phyloP scores from a whole-genome alignment of 2,797 vertebrate genomes.

The Eospalax fontanierii region DNA sequence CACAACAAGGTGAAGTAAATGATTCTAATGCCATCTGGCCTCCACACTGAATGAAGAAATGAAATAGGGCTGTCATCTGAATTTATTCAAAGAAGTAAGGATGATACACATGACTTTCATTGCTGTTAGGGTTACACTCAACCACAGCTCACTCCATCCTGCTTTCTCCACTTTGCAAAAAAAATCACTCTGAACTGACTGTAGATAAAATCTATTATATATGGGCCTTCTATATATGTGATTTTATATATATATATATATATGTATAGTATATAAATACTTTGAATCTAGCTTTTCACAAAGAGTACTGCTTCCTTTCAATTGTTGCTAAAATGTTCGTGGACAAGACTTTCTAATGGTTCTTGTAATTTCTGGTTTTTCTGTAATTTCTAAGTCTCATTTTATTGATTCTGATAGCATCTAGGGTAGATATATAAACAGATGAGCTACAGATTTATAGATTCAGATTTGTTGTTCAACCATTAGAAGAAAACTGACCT shows the following conservation, averaged over 20 bases:
- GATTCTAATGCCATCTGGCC: constrained; percentile 98
- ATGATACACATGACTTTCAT: constrained; percentile 89
- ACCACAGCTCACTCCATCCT: constrained; percentile 71
- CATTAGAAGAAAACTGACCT: neutral
- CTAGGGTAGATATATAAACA: neutral
- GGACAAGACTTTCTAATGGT: neutral
- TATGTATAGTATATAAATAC: neutral
- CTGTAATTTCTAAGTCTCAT: neutral
- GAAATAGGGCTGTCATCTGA: constrained; percentile 95
- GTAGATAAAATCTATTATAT: constrained; percentile 49
- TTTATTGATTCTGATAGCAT: neutral
- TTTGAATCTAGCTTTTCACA: neutral
- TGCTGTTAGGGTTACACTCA: constrained; percentile 80
- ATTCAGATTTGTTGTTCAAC: neutral
- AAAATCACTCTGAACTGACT: constrained; percentile 62
- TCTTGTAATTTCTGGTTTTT: neutral
- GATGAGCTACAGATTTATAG: neutral
- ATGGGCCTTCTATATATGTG: neutral
- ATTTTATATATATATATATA: too few species aligned
- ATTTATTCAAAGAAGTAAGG: constrained; percentile 95
- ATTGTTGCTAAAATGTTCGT: constrained; percentile 6
- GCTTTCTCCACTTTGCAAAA: constrained; percentile 66
- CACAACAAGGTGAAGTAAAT: constrained; percentile 99
- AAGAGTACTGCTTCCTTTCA: neutral
- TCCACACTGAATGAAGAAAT: constrained; percentile 95